Base-by-base conservation (phyloP, 2,797 vertebrate genomes). In the Enteromius anoplus region DNA sequence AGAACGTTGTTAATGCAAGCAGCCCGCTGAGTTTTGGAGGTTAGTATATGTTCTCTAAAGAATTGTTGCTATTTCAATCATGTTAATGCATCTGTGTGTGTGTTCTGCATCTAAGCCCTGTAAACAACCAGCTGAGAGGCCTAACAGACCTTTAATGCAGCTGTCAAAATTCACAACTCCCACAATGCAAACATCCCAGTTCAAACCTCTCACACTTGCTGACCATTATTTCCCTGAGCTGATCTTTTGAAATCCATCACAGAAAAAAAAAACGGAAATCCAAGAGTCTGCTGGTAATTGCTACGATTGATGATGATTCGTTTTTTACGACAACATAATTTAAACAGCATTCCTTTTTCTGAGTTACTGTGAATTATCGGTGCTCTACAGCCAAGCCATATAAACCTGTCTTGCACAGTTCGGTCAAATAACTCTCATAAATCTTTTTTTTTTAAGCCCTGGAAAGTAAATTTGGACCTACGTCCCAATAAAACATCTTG, bases 141-240 rank as follows among this genome's bases (percentile, higher is more conserved):
- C 55, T 71, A 62, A 37, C 79, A 72, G 55, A 62, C 40, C 26
- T 81, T 72, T 23, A 72, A 49, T n/a, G 29, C 79, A 81, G 79
- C 79, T 73, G 80, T 81, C 69, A 81, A 81, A 81, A 81, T 73
- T 81, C 42, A 73, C 80, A 73, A 81, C 69, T 81, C 69, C 69
- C 69, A 65, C 21, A 81, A 65, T 37, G 23, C 58, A 81, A 49
- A 73, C 69, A 81, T 65, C 42, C 64, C 14, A 0, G 23, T 23
- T 8, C 14, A 72, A 81, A 72, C 21, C 26, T 71, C 78, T 72
- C 12, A 49, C 58, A 37, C 60, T 72, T 64, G 21, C 53, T 37
- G 40, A 49, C 55, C 29, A 34, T 12, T 51, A 72, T 73, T 73
- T 42, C 69, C 42, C 19, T 73, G 40, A 81, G 79, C 55, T 73